Evolutionary conservation across 1,140 invertebrate species (phyloP), one percentile per base, ranked within the genome.

Genomic region (Lithobius niger): DNA sequence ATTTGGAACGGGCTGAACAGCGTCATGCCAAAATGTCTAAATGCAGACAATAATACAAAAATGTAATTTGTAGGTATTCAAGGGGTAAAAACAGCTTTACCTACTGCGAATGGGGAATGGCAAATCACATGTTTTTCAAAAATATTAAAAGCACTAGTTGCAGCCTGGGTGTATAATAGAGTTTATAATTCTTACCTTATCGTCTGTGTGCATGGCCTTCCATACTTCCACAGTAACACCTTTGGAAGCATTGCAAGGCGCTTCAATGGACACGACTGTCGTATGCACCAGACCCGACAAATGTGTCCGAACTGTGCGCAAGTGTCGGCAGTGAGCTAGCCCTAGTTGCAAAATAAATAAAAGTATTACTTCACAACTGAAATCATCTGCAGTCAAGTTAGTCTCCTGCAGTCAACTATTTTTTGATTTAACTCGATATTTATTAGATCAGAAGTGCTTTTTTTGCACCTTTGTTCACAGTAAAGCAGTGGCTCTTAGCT

Each of bases 311-410:
- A 97, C 88, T 0, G 90, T 96, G 54, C 85, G 84, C 60, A 97
- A 71, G 68, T 96, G 91, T 15, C 91, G 74, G 67, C 89, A 93
- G 67, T 97, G 91, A 6, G 91, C 88, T 44, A 95, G 71, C 92
- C 77, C 74, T 76, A 55, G 25, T 60, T 49, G 19, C 16, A 22
- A 3, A 40, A n/a, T 59, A 48, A 10, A 18, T 51, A 24, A n/a
- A 40, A 27, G 27, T 27, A 54, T 42, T 16, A 57, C 22, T 21
- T 48, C n/a, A 27, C 22, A 26, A 51, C 6, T 51, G 13, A 22
- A 53, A 55, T 55, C 25, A 19, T 28, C 13, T 42, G 10, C 19
- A 40, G 16, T 27, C 15, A 58, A 58, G 19, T 57, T 55, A 57
- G 13, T 49, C 25, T 18, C 16, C 2, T 26, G 6, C 31, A 57